These are phyloP conservation scores for Drosophila eugracilis DNA, from an alignment of 1,140 invertebrate genomes.

Conservation along the genomic window DNA sequence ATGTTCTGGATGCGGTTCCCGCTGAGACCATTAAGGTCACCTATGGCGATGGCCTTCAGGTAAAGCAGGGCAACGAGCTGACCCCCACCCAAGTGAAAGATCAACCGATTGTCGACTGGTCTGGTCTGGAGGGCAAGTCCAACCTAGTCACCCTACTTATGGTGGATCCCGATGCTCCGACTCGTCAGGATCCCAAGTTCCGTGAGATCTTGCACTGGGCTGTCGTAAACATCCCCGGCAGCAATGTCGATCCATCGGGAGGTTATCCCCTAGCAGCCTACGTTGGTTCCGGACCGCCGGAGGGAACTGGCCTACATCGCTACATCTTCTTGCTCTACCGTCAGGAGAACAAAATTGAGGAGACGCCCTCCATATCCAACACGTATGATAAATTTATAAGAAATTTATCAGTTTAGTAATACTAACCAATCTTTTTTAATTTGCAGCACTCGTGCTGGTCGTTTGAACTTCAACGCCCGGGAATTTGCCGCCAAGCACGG, in stretches of 20 bases:
- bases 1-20: slow-evolving; percentile 87
- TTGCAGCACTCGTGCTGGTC: slow-evolving; percentile 87
- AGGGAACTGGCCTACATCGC: slow-evolving; percentile 93
- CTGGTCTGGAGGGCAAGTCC: slow-evolving; percentile 85
- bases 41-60: slow-evolving; percentile 86
- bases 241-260: slow-evolving; percentile 86
- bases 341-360: slow-evolving; percentile 85
- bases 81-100: slow-evolving; percentile 91
- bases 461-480: slow-evolving; percentile 91
- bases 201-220: slow-evolving; percentile 97
- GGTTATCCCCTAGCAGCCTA: slow-evolving; percentile 93
- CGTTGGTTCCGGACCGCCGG: slow-evolving; percentile 93
- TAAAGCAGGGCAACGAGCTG: slow-evolving; percentile 90
- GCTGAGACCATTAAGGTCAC: slow-evolving; percentile 86
- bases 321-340: slow-evolving; percentile 96
- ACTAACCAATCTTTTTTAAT: background rate
- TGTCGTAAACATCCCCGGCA: slow-evolving; percentile 95
- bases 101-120: slow-evolving; percentile 88
- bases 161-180: slow-evolving; percentile 97
- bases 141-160: slow-evolving; percentile 91
- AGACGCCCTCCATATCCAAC: slow-evolving; percentile 53
- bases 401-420: background rate
- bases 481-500: slow-evolving; percentile 94
- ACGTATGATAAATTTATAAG: slow-evolving; percentile 14
- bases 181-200: slow-evolving; percentile 89